These are phyloP conservation scores for Ormyrus pomaceus DNA, from an alignment of 2,888 invertebrate species.

Conservation along the genomic window DNA sequence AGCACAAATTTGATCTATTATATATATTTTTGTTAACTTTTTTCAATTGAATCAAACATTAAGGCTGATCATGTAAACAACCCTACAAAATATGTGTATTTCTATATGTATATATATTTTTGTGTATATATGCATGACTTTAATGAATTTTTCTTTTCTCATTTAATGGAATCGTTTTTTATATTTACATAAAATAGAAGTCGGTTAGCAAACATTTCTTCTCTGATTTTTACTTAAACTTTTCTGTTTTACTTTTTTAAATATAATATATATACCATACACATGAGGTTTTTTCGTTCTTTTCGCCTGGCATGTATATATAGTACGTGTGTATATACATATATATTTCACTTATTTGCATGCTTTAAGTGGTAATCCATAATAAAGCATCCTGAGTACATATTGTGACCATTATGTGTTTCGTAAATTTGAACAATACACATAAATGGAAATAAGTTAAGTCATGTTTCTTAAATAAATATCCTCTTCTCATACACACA, in stretches of 20 bases:
- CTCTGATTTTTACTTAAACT: slow-evolving; percentile 54
- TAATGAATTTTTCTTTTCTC: slow-evolving; percentile 60
- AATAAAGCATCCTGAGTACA: slow-evolving; percentile 76
- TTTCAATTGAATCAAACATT: slow-evolving; percentile 71
- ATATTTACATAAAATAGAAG: slow-evolving; percentile 64
- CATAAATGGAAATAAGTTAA: slow-evolving; percentile 64
- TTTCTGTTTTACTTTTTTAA: slow-evolving; percentile 59
- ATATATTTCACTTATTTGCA: slow-evolving; percentile 58
- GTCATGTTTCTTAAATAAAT: slow-evolving; percentile 59
- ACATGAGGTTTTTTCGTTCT: slow-evolving; percentile 40
- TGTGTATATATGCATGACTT: slow-evolving; percentile 60
- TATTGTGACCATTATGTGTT: slow-evolving; percentile 75
- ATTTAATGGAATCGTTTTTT: slow-evolving; percentile 58
- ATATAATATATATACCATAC: slow-evolving; percentile 55
- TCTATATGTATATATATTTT: slow-evolving; percentile 72
- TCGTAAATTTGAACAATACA: slow-evolving; percentile 70
- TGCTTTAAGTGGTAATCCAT: slow-evolving; percentile 67
- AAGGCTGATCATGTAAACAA: slow-evolving; percentile 76
- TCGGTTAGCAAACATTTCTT: slow-evolving; percentile 55
- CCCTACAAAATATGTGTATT: slow-evolving; percentile 76
- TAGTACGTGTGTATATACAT: slow-evolving; percentile 48
- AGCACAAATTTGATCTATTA: slow-evolving; percentile 51
- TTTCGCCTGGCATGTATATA: slow-evolving; percentile 28
- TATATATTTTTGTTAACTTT: slow-evolving; percentile 55
- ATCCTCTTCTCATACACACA: slow-evolving; percentile 44